phyloP scores from a whole-genome alignment of 2,113 vertebrate species.

The Eulemur rufifrons region DNA sequence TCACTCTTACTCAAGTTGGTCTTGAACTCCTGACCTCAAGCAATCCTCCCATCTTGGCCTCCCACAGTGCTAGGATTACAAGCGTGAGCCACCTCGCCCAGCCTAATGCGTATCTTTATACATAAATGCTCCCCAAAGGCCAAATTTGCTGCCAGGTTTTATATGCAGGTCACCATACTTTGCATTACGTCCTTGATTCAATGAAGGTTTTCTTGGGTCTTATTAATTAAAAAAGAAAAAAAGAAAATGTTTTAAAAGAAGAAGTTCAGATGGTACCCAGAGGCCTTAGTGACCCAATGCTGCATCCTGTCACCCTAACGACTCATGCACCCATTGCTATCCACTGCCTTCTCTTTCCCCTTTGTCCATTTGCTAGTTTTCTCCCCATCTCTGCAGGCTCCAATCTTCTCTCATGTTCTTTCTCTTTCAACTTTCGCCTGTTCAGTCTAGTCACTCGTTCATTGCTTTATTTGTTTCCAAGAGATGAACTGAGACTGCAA shows the following conservation, averaged over 20 bases:
- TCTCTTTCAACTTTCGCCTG: background rate
- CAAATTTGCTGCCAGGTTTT: background rate
- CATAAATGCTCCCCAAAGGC: background rate
- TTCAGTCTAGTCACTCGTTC: background rate
- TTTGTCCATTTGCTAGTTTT: background rate
- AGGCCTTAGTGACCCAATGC: no score
- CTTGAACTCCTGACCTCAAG: background rate
- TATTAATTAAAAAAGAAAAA: background rate
- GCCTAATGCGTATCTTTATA: background rate
- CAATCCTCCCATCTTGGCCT: background rate
- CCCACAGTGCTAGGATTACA: background rate
- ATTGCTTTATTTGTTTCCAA: background rate
- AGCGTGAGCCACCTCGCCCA: accelerated
- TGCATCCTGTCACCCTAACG: background rate
- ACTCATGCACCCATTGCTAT: background rate
- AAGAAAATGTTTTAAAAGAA: background rate
- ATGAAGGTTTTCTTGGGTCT: background rate
- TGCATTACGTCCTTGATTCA: background rate
- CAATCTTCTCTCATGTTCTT: background rate
- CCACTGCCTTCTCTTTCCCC: background rate
- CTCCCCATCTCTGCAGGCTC: background rate
- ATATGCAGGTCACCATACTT: background rate
- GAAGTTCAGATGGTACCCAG: background rate
- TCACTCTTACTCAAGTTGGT: background rate
- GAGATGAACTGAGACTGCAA: background rate